phyloP scores from a whole-genome alignment of 2,113 vertebrate genomes.

The Cyprinodon variegatus region DNA sequence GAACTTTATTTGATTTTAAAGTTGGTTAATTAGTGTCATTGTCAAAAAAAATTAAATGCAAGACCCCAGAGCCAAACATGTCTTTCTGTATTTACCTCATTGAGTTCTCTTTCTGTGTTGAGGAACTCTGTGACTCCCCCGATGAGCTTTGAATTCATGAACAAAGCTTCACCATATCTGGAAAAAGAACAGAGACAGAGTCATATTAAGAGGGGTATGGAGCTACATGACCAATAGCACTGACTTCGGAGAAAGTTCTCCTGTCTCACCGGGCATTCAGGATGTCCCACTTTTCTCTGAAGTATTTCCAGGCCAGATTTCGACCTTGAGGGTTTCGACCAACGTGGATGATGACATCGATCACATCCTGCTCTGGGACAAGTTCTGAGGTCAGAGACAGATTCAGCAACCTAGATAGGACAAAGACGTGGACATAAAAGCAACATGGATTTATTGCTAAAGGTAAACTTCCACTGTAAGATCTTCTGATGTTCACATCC shows the following conservation, averaged over 20 bases:
- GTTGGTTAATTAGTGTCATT: no score
- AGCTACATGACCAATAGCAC: no score
- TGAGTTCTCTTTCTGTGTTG: conserved; percentile 91
- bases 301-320: conserved; percentile 95
- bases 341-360: conserved; percentile 96
- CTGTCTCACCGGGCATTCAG: conserved; percentile 90
- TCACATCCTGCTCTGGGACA: conserved; percentile 95
- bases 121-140: conserved; percentile 97
- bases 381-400: conserved; percentile 94
- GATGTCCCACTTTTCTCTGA: conserved; percentile 95
- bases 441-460: background rate
- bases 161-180: conserved; percentile 97
- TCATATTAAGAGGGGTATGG: background rate
- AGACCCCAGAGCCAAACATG: background rate
- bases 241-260: background rate
- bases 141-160: conserved; percentile 98
- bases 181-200: background rate
- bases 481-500: no score
- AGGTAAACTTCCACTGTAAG: background rate
- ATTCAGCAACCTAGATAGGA: conserved; percentile 86
- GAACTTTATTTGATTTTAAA: no score
- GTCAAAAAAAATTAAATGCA: background rate
- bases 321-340: conserved; percentile 94
- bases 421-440: background rate
- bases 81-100: conserved; percentile 82